A percentile compares a stretch with the other conserved stretches of the same genome.
Evolutionary conservation across 2,113 vertebrate genomes (phyloP).

Genomic region (Catharus bicknelli): DNA sequence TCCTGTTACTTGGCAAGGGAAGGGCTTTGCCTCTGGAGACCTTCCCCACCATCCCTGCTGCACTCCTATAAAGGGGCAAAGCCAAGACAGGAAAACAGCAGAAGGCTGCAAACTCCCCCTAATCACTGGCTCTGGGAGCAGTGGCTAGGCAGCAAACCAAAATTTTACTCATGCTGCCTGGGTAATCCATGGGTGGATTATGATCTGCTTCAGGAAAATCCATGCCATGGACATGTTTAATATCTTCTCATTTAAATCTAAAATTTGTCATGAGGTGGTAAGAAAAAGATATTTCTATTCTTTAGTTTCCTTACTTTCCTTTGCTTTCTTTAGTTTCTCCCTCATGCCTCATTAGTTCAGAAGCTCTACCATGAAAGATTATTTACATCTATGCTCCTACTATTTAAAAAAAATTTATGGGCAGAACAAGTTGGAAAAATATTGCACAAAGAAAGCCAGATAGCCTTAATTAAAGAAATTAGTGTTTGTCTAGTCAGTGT

Average conservation of each 20-base stretch:
- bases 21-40: not conserved
- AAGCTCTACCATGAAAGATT: not conserved
- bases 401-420: not conserved
- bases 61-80: not conserved
- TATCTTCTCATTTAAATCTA: not conserved
- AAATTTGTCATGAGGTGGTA: not conserved
- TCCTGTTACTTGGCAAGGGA: not conserved
- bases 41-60: rapidly evolving
- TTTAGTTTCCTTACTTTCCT: not conserved
- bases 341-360: not conserved
- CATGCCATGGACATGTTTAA: not conserved
- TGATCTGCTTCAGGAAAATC: not conserved
- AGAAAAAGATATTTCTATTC: not conserved
- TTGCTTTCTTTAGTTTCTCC: not conserved
- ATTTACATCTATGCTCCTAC: not conserved
- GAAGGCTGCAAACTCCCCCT: not conserved
- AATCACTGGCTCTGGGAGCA: not conserved
- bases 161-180: not conserved
- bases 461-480: slow-evolving; percentile 17
- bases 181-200: not conserved
- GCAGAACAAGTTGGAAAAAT: not conserved
- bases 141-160: not conserved
- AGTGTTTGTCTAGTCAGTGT: slow-evolving; percentile 4
- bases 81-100: not conserved
- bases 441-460: not conserved